These are phyloP conservation scores for Drosophila kanekoi DNA, from an alignment of 2,888 invertebrate species.

Conservation along the genomic window DNA sequence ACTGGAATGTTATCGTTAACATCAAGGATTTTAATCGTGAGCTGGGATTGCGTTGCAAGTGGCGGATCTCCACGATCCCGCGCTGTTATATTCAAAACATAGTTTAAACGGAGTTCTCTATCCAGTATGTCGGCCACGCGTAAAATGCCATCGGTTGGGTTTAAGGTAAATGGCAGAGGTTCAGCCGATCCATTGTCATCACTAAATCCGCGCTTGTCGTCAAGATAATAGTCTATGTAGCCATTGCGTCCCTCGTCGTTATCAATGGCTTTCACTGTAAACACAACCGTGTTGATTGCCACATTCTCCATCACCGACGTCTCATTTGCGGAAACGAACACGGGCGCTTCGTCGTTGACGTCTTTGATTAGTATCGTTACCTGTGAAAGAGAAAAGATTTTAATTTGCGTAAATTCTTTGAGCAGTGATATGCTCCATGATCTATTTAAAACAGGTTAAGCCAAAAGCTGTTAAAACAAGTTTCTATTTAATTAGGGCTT, in stretches of 20 bases:
- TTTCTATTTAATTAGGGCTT: slow-evolving; percentile 42
- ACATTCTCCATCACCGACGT: slow-evolving; percentile 94
- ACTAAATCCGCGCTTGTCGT: not conserved
- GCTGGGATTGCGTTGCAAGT: slow-evolving; percentile 88
- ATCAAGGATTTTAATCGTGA: slow-evolving; percentile 91
- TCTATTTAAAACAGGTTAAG: slow-evolving; percentile 46
- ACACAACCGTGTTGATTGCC: slow-evolving; percentile 93
- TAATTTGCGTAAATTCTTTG: slow-evolving; percentile 18
- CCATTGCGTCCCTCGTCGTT: slow-evolving; percentile 96
- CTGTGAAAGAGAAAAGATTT: slow-evolving; percentile 85
- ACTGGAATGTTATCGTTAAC: slow-evolving; percentile 96
- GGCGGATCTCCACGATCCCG: slow-evolving; percentile 95
- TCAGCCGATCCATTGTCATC: slow-evolving; percentile 17
- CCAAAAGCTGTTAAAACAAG: slow-evolving; percentile 7
- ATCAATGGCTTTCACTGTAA: slow-evolving; percentile 95
- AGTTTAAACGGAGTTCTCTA: slow-evolving; percentile 91
- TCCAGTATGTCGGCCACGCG: slow-evolving; percentile 94
- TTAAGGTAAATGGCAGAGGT: slow-evolving; percentile 90
- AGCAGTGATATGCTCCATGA: slow-evolving; percentile 8
- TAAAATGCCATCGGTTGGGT: slow-evolving; percentile 94
- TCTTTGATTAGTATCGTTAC: slow-evolving; percentile 95
- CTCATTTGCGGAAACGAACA: slow-evolving; percentile 92
- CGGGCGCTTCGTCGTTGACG: slow-evolving; percentile 96
- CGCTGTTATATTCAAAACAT: slow-evolving; percentile 92
- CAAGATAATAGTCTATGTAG: slow-evolving; percentile 93